Evolutionary conservation across 2,113 vertebrate species (phyloP), one percentile per base, ranked within the genome.

Genomic region (Aspiorhynchus laticeps): DNA sequence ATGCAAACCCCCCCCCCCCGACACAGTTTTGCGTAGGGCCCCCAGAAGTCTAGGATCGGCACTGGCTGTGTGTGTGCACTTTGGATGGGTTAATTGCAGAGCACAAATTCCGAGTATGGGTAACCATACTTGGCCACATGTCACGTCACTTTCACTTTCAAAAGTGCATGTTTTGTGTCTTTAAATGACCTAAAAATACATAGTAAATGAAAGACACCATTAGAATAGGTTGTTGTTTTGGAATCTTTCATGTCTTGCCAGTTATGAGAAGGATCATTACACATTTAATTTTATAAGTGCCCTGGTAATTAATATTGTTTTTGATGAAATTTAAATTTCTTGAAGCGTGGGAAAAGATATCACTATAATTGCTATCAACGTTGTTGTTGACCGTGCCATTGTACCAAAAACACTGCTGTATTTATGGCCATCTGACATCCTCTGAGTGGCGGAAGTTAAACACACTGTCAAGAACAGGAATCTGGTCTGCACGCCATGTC

Each of bases 311-410:
- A n/a, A n/a, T n/a, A n/a, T n/a, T n/a, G n/a, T n/a, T n/a, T n/a
- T n/a, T n/a, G n/a, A n/a, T n/a, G n/a, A n/a, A n/a, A 71, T 85
- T 76, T 89, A 10, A n/a, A 31, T 73, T 28, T 82, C 41, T 38
- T 77, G 59, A 79, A 88, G 38, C 82, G 80, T 92, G 89, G 87
- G 91, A 92, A 91, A 87, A 53, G 31, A 65, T 4, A 28, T 48
- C 77, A 63, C 26, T 24, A 69, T 38, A 78, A 63, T 21, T 15
- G 17, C 14, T 63, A 61, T 88, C 81, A 85, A 81, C 73, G 74
- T 48, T 56, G 11, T 43, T 61, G 15, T 65, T n/a, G 73, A 43
- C 51, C 6, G 80, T 61, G 61, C 12, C 19, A 80, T 65, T 46
- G 75, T 33, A 88, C 75, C 82, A 87, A 88, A 71, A 83, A 88